phyloP scores from a whole-genome alignment of 2,888 invertebrate species.

The Asteroscopus sphinx region DNA sequence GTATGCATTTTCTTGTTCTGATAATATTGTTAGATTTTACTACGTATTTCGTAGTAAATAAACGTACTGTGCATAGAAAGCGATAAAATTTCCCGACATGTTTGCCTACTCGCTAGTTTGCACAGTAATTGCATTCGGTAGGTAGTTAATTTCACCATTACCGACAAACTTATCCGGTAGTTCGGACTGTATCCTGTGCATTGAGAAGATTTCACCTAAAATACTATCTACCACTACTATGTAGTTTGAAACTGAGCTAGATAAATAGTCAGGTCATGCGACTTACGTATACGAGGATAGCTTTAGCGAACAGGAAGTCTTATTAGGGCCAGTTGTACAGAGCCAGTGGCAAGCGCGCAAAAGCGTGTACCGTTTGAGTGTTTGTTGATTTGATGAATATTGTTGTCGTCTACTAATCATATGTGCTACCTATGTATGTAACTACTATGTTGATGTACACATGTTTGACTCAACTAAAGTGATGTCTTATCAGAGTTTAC shows the following conservation, averaged over 20 bases:
- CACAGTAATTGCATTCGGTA: conserved; percentile 73
- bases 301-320: conserved; percentile 48
- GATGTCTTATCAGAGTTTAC: conserved; percentile 4
- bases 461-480: neutral
- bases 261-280: conserved; percentile 17
- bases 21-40: conserved; percentile 61
- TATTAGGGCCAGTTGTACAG: conserved; percentile 54
- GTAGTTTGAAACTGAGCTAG: conserved; percentile 10
- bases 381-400: conserved; percentile 26
- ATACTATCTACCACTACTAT: no score
- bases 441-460: conserved; percentile 4
- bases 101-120: conserved; percentile 62
- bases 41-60: conserved; percentile 67
- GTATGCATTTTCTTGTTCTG: conserved; percentile 40
- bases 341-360: conserved; percentile 25
- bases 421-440: conserved; percentile 7
- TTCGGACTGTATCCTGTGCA: conserved; percentile 52
- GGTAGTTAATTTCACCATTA: conserved; percentile 71
- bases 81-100: conserved; percentile 73
- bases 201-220: conserved; percentile 42
- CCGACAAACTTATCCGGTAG: conserved; percentile 67
- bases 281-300: conserved; percentile 16
- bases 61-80: conserved; percentile 73
- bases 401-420: conserved; percentile 8
- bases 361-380: conserved; percentile 37